A percentile compares a stretch with the other conserved stretches of the same genome.
Evolutionary conservation across 2,888 invertebrate species (phyloP).

Genomic region (Orthosia gracilis): DNA sequence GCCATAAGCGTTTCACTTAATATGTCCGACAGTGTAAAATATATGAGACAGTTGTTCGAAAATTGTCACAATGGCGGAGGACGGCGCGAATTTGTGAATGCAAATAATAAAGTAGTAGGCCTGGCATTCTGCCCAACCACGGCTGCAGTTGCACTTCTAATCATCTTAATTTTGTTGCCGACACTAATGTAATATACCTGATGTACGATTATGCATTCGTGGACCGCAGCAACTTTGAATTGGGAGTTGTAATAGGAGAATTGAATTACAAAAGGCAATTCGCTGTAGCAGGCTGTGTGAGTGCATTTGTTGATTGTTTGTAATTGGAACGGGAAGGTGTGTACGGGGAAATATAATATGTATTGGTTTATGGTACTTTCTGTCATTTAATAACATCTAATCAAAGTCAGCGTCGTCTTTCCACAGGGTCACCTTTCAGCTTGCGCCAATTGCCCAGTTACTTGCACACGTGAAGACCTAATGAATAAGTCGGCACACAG

Average conservation of each 20-base stretch:
- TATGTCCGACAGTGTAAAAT: constrained; percentile 64
- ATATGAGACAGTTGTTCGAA: constrained; percentile 73
- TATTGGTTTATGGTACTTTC: not conserved
- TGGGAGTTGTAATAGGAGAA: constrained; percentile 55
- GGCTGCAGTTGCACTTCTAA: constrained; percentile 65
- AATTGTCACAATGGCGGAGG: constrained; percentile 66
- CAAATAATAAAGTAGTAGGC: constrained; percentile 68
- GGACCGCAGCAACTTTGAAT: constrained; percentile 48
- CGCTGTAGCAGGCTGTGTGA: constrained; percentile 10
- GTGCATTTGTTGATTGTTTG: constrained; percentile 23
- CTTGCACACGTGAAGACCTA: too few species aligned
- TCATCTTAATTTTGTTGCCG: constrained; percentile 70
- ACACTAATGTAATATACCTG: constrained; percentile 64
- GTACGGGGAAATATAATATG: not conserved
- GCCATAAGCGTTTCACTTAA: constrained; percentile 51
- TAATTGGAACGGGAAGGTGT: not conserved
- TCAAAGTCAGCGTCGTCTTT: too few species aligned
- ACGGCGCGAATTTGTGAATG: constrained; percentile 73
- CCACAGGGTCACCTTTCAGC: too few species aligned
- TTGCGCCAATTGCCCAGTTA: too few species aligned
- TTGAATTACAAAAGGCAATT: constrained; percentile 58
- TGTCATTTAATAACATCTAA: too few species aligned
- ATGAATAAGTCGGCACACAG: too few species aligned
- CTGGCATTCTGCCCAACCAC: constrained; percentile 65
- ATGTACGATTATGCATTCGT: constrained; percentile 62